Evolutionary conservation across 2,888 invertebrate genomes (phyloP), one percentile per base, ranked within the genome.

Genomic region (Diabrotica balteata): DNA sequence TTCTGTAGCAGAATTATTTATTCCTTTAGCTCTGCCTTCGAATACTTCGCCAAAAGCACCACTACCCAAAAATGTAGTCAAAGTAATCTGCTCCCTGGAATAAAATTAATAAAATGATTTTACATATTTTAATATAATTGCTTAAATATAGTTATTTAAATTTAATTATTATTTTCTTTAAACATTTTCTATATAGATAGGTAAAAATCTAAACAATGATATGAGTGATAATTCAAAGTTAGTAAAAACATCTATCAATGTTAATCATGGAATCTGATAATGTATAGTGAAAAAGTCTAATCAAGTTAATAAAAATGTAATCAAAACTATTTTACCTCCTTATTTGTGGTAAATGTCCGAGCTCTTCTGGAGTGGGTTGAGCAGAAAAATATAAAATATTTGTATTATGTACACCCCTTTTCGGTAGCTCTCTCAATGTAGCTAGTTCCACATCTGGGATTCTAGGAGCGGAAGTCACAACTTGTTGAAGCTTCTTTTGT

Each of bases 1-100:
- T 66, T 90, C 90, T 32, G 86, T 86, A 47, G 85, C 86, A 7
- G 87, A 87, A 61, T 88, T 88, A 9, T 66, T 65, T 53, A 92
- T 85, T 74, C 91, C 89, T 73, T 89, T 88, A 0, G 95, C 94
- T 69, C 92, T 87, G 0, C 98, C 98, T 85, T 97, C 96, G 81
- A 94, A 97, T 1, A 98, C 98, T 84, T 98, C 97, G 0, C 98
- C 98, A 80, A 98, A 99, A 0, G 97, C 97, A 0, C 98, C 98
- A 67, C 95, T 94, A 0, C 98, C 98, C 62, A 99, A 86, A 81
- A 96, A 95, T 80, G 94, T 94, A 10, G 91, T 91, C 44, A 96
- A 85, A 0, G 92, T 93, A 66, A 98, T 93, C 81, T 96, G 95
- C 72, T 93, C 93, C 69, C 84, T 80, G 61, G 49, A 77, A 78